These are phyloP conservation scores for Lepus townsendii DNA, from an alignment of 2,797 vertebrate species.

Conservation along the genomic window DNA sequence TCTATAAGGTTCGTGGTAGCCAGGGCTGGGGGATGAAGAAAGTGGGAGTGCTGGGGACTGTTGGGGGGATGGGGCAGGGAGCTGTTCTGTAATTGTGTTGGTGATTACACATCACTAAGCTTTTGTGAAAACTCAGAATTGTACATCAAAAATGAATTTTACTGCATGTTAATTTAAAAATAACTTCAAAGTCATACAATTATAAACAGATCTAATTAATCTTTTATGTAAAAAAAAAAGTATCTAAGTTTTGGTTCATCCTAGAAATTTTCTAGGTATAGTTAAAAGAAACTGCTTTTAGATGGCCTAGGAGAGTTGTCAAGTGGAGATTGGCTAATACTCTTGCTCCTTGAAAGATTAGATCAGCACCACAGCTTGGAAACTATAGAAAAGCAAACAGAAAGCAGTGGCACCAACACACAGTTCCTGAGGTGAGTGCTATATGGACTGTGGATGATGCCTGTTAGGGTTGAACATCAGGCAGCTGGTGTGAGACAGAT, in stretches of 20 bases:
- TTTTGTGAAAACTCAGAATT: neutral
- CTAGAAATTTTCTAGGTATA: neutral
- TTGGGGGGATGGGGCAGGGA: too few relatives aligned
- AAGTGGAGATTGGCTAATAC: neutral
- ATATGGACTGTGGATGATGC: neutral
- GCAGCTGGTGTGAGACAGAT: neutral
- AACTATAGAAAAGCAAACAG: neutral
- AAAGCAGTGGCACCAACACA: neutral
- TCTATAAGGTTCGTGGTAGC: neutral
- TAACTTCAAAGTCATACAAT: neutral
- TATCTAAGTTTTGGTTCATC: neutral
- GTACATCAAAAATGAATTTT: neutral
- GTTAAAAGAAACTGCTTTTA: slow-evolving; percentile 24
- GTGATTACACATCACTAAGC: neutral
- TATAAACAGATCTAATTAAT: slow-evolving; percentile 25
- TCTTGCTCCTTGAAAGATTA: neutral
- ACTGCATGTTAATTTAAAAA: neutral
- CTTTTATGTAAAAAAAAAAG: neutral
- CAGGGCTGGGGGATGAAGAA: neutral
- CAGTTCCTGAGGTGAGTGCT: neutral
- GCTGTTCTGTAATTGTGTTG: neutral
- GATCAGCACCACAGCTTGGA: neutral
- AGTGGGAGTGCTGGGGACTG: neutral
- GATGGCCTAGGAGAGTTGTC: neutral
- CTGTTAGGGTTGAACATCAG: neutral